phyloP scores from a whole-genome alignment of 2,113 vertebrate species.

The Ceyx melanurus region DNA sequence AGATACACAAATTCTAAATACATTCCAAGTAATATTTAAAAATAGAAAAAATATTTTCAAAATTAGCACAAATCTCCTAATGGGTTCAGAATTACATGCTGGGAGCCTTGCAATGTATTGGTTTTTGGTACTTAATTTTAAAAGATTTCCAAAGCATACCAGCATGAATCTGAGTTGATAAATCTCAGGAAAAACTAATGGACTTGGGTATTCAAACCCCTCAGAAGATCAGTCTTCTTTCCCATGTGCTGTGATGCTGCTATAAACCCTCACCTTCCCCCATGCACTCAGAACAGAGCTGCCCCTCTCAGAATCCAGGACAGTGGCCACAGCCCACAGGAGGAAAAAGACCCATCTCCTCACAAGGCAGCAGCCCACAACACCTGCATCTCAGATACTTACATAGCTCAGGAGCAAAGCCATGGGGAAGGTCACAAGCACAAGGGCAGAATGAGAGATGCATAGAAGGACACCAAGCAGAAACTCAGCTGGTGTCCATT shows the following conservation, averaged over 20 bases:
- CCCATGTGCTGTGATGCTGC: background rate
- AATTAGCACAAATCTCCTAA: conserved; percentile 24
- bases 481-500: background rate
- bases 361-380: background rate
- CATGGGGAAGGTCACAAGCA: background rate
- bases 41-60: conserved; percentile 33
- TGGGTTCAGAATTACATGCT: conserved; percentile 18
- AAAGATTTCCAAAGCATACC: background rate
- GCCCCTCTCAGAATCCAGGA: background rate
- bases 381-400: background rate
- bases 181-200: conserved; percentile 21
- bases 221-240: background rate
- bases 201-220: background rate
- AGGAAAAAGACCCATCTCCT: background rate
- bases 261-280: background rate
- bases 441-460: background rate
- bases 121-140: background rate
- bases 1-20: conserved; percentile 1
- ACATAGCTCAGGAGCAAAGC: background rate
- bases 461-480: background rate
- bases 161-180: background rate
- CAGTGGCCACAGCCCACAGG: fast-evolving
- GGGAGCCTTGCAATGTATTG: conserved; percentile 11
- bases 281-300: background rate
- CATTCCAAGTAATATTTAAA: conserved; percentile 19